phyloP scores from a whole-genome alignment of 2,797 vertebrate species.

The Borostomias antarcticus region DNA sequence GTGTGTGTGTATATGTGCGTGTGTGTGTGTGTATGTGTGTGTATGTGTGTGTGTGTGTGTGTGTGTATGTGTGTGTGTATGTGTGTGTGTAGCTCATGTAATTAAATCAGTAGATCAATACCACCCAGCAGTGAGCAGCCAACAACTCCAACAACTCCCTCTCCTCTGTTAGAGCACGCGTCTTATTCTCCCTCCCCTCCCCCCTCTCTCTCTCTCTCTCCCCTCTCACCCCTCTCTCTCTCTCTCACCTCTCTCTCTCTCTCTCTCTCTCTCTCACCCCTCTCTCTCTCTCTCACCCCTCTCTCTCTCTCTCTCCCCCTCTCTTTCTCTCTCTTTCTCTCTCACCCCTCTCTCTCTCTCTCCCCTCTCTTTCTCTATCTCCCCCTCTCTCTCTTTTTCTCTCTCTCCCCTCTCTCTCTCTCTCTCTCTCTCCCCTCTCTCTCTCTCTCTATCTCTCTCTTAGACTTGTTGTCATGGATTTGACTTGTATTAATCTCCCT shows the following conservation, averaged over 20 bases:
- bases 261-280: conserved; percentile 17
- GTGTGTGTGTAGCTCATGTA: conserved; percentile 64
- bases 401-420: conserved; percentile 63
- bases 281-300: conserved; percentile 6
- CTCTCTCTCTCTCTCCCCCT: conserved; percentile 7
- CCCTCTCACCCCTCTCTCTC: conserved; percentile 3
- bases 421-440: conserved; percentile 27
- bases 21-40: conserved; percentile 12
- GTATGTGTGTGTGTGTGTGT: conserved; percentile 48
- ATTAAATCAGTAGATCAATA: conserved; percentile 93
- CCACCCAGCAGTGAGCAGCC: conserved; percentile 77
- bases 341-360: conserved; percentile 28
- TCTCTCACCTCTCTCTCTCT: conserved; percentile 10
- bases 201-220: conserved; percentile 29
- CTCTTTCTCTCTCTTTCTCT: conserved; percentile 74
- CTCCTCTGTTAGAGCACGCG: conserved; percentile 80
- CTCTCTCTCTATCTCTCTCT: conserved; percentile 13
- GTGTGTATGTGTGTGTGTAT: conserved; percentile 21
- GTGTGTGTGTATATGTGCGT: no score
- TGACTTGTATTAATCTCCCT: conserved; percentile 86
- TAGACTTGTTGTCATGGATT: conserved; percentile 84
- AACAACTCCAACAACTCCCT: conserved; percentile 68
- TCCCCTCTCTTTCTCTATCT: conserved; percentile 23
- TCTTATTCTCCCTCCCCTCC: conserved; percentile 72
- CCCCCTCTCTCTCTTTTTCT: conserved; percentile 60